A percentile compares a stretch with the other conserved stretches of the same genome.
Evolutionary conservation across 2,888 invertebrate genomes (phyloP).

Genomic region (Protonemura montana): DNA sequence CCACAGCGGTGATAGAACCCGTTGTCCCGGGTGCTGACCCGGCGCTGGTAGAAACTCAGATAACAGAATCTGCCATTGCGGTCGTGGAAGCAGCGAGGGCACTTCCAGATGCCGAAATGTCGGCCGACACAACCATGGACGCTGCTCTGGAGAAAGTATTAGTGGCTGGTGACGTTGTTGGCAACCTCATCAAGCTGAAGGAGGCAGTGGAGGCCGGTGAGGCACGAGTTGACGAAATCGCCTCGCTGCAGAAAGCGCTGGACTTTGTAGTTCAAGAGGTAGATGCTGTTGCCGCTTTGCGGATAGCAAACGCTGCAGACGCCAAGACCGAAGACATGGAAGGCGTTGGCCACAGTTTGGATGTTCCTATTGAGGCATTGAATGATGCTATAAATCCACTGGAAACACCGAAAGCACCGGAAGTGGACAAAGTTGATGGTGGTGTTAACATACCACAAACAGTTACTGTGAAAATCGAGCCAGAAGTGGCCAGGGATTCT

Average conservation of each 20-base stretch:
- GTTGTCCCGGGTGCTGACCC: neutral
- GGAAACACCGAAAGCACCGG: too few relatives aligned
- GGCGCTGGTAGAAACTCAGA: neutral
- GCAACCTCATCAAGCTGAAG: neutral
- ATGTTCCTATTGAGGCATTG: too few relatives aligned
- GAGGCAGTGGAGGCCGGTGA: neutral
- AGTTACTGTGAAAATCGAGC: too few relatives aligned
- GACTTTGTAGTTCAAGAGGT: too few relatives aligned
- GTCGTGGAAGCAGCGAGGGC: neutral
- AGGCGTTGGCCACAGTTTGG: too few relatives aligned
- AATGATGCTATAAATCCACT: too few relatives aligned
- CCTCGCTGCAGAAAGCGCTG: too few relatives aligned
- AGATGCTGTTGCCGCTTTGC: too few relatives aligned
- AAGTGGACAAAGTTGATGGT: neutral
- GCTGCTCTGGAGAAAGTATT: neutral
- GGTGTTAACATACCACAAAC: neutral
- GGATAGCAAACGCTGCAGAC: too few relatives aligned
- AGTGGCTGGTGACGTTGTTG: neutral
- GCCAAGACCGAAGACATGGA: too few relatives aligned
- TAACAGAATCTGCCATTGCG: neutral
- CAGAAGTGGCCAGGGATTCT: conserved; percentile 1
- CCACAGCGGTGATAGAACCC: neutral
- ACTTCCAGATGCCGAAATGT: conserved; percentile 48
- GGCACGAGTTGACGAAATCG: too few relatives aligned
- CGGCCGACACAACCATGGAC: neutral